Base-by-base conservation (phyloP, 1,140 invertebrate genomes). In the Pseudomyrmex sp. region DNA sequence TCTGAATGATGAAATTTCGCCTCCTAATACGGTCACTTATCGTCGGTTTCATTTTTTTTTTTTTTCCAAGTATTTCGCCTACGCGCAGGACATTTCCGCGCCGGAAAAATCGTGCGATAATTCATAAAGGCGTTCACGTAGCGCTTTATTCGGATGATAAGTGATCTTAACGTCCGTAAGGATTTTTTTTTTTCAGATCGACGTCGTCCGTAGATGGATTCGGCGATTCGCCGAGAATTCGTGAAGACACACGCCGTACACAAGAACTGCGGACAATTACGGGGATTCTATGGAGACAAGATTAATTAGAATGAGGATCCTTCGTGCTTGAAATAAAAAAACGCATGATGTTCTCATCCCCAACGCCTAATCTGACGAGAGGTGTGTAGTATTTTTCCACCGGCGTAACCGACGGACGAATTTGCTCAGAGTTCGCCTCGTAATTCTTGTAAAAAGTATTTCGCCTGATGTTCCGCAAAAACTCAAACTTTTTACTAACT, bases 151-250 rank as follows among this genome's bases (percentile, higher is more conserved):
- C 12, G 26, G 76, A 61, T 56, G 58, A 73, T 56, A 8, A 56
- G 18, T 74, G 1, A 76, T 44, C 12, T 44, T 8, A 15, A 48
- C 23, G 13, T 46, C 5, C 35, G 2, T 66, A 35, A 76, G 9
- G 50, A 2, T 52, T 13, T 58, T 85, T 88, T 66, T 88, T 82
- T 90, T 90, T 1, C 80, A 90, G 88, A 9, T 52, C 44, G 20
- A 66, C 2, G 35, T 12, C 18, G 15, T 18, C n/a, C 35, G 35
- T 35, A 35, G 0, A 35, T 35, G 35, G 23, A 59, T 20, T 20
- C 23, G 20, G 50, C 13, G n/a, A 13, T 69, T 7, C 8, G 46
- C 58, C 20, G 75, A 56, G 56, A 76, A 88, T 85, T 80, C 76
- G 75, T 72, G 15, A 66, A 73, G 83, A 50, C n/a, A 79, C 69